A percentile compares a stretch with the other conserved stretches of the same genome.
Evolutionary conservation across 2,113 vertebrate genomes (phyloP).

Genomic region (Siniperca chuatsi): DNA sequence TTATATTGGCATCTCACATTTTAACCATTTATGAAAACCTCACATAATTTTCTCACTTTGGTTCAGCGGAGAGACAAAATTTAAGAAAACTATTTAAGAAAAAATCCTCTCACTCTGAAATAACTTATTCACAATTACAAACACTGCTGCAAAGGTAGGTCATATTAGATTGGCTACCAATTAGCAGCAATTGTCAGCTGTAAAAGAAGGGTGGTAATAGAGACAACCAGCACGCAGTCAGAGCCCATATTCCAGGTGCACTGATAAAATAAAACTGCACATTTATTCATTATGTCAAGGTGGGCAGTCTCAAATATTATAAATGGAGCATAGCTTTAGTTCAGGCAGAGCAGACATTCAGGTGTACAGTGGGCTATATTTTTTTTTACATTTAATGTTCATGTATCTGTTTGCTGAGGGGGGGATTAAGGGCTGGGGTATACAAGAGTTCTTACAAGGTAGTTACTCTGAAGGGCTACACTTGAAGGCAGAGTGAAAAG

Average conservation of each 20-base stretch:
- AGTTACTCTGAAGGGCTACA: background rate
- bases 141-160: background rate
- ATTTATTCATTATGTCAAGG: background rate
- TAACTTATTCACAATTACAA: background rate
- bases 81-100: background rate
- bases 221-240: background rate
- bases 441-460: background rate
- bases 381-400: background rate
- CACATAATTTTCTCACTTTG: background rate
- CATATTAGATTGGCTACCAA: slow-evolving; percentile 6
- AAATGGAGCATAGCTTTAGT: background rate
- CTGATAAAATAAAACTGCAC: background rate
- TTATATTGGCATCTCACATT: background rate
- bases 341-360: background rate
- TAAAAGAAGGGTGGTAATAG: background rate
- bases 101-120: background rate
- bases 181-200: background rate
- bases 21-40: background rate
- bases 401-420: background rate
- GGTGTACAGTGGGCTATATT: background rate
- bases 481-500: too few relatives aligned
- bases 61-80: background rate
- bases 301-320: background rate
- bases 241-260: background rate
- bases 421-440: background rate